Percentiles rank a stretch among this genome's conserved stretches.
phyloP scores from a whole-genome alignment of 2,797 vertebrate species.

The Scarus forsteni region DNA sequence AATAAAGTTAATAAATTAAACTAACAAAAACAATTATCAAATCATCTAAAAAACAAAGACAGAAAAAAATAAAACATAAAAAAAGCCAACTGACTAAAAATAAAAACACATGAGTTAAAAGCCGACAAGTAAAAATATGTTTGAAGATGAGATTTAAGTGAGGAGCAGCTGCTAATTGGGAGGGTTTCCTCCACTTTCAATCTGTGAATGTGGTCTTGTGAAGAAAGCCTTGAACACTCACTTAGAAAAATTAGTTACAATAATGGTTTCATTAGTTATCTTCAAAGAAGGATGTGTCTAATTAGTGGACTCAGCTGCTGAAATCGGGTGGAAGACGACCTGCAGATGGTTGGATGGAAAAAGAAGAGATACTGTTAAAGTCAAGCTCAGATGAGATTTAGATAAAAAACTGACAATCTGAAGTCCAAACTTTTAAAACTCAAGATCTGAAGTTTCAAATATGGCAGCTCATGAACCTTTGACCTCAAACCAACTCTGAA shows the following conservation, averaged over 20 bases:
- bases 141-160: too few relatives aligned
- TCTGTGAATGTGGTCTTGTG: too few relatives aligned
- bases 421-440: background rate
- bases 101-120: too few relatives aligned
- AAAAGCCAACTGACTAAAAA: too few relatives aligned
- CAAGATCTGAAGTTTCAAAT: background rate
- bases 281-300: constrained; percentile 10
- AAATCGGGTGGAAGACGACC: constrained; percentile 2
- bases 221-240: too few relatives aligned
- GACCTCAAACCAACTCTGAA: background rate
- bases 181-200: too few relatives aligned
- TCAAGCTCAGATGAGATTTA: background rate
- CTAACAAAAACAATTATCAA: too few relatives aligned
- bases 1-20: too few relatives aligned
- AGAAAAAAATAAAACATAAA: too few relatives aligned
- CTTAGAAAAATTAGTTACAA: background rate
- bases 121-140: too few relatives aligned
- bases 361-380: background rate
- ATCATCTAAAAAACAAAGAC: too few relatives aligned
- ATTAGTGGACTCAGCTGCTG: constrained; percentile 27
- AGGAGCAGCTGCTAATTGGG: too few relatives aligned
- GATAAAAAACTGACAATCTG: background rate
- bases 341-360: background rate
- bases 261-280: constrained; percentile 17
- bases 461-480: background rate